Conservation (phyloP, 2,888 invertebrate genomes). For the Aspidiotus destructor region DNA sequence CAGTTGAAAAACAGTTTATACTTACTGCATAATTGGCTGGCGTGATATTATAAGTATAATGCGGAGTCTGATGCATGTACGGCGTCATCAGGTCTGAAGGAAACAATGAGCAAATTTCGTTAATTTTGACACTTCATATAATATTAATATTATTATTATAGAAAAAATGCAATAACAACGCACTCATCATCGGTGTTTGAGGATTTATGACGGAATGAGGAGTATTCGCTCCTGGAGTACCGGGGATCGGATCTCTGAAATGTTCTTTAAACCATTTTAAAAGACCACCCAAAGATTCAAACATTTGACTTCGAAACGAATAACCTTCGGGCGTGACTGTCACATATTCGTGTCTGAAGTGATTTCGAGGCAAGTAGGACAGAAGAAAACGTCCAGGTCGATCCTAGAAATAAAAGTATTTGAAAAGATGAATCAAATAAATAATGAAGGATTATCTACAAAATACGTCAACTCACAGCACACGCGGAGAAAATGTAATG, state of each 20-base stretch:
- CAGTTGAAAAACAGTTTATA: background rate
- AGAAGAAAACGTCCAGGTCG: constrained; percentile 88
- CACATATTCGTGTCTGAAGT: constrained; percentile 82
- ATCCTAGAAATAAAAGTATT: constrained; percentile 44
- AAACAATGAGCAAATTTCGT: constrained; percentile 16
- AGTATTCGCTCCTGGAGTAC: constrained; percentile 45
- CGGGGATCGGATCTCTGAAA: constrained; percentile 80
- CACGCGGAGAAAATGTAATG: constrained; percentile 78
- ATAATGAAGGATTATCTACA: constrained; percentile 10
- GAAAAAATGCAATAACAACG: background rate
- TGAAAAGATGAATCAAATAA: background rate
- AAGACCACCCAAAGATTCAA: constrained; percentile 67
- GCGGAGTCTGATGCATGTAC: constrained; percentile 58
- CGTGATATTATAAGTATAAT: constrained; percentile 41
- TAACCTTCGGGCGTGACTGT: constrained; percentile 88
- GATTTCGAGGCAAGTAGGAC: constrained; percentile 79
- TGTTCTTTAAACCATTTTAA: constrained; percentile 98
- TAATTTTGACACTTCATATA: constrained; percentile 33
- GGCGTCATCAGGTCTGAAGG: constrained; percentile 46
- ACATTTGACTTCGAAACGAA: constrained; percentile 77
- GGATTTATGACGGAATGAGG: constrained; percentile 37
- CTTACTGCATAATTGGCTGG: constrained; percentile 25
- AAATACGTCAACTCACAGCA: constrained; percentile 45
- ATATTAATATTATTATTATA: background rate
- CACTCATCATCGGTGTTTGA: constrained; percentile 25